Percentiles rank a stretch among this genome's conserved stretches.
Conservation (phyloP, 2,888 invertebrate genomes). For the Drosophila neonasuta region DNA sequence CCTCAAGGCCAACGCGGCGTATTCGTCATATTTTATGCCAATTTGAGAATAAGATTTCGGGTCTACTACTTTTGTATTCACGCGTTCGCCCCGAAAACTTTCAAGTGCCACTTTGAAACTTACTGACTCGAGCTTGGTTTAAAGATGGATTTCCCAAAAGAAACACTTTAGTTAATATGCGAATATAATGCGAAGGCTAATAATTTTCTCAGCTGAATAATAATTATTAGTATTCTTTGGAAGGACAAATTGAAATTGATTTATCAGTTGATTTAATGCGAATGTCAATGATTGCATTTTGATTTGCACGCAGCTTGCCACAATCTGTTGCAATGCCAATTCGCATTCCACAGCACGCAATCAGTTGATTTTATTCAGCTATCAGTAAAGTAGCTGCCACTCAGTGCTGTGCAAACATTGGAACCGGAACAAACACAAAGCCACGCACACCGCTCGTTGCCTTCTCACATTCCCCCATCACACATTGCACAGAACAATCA, state of each 20-base stretch:
- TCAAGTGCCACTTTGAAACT: constrained; percentile 22
- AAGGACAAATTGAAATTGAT: constrained; percentile 9
- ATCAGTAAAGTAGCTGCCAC: constrained; percentile 72
- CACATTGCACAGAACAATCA: not conserved
- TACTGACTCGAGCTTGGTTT: not conserved
- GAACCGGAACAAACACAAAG: constrained; percentile 26
- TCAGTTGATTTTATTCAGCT: constrained; percentile 69
- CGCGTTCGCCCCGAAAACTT: constrained; percentile 33
- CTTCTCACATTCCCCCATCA: not conserved
- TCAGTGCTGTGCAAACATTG: constrained; percentile 50
- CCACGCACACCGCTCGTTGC: not conserved
- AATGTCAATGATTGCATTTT: constrained; percentile 63
- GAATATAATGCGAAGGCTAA: not conserved
- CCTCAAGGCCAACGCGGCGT: constrained; percentile 49
- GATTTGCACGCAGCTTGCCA: constrained; percentile 47
- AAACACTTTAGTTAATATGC: constrained; percentile 10
- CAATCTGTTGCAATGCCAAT: constrained; percentile 55
- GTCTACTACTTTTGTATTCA: constrained; percentile 19
- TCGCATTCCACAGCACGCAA: constrained; percentile 49
- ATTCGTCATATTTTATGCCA: constrained; percentile 62
- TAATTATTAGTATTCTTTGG: not conserved
- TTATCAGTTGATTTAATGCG: constrained; percentile 20
- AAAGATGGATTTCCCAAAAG: not conserved
- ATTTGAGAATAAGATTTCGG: constrained; percentile 37
- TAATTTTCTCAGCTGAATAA: not conserved